Conservation (phyloP, 2,113 vertebrate species). For the Pontoporia blainvillei region DNA sequence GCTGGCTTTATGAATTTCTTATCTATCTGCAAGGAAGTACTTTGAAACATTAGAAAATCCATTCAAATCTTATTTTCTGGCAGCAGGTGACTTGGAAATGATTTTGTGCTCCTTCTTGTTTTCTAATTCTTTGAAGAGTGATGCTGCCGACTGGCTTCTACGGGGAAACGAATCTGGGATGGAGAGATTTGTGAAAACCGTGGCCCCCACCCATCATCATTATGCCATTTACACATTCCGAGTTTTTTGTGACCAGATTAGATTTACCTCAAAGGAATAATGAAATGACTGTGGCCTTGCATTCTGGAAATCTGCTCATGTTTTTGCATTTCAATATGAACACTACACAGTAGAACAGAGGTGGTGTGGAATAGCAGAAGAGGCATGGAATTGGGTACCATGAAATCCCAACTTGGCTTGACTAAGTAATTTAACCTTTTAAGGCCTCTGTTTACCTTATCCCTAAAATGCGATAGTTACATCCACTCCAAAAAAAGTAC, state of each 20-base stretch:
- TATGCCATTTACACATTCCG: neutral
- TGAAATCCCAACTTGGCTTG: neutral
- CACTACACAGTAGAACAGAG: neutral
- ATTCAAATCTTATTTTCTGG: neutral
- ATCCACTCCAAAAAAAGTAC: neutral
- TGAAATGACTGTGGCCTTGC: neutral
- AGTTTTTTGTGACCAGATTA: neutral
- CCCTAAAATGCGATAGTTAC: neutral
- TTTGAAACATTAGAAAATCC: constrained; percentile 31
- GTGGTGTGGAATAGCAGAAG: neutral
- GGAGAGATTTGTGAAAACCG: neutral
- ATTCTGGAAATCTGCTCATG: neutral
- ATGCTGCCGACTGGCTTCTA: neutral
- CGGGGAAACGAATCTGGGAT: neutral
- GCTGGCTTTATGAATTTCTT: constrained; percentile 21
- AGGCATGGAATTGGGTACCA: neutral
- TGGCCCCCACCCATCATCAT: neutral
- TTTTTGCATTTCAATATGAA: neutral
- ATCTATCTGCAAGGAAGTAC: neutral
- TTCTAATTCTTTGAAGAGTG: neutral
- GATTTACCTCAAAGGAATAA: neutral
- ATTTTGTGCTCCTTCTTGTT: neutral
- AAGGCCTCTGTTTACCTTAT: neutral
- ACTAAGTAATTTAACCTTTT: neutral
- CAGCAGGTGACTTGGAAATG: neutral